These are phyloP conservation scores for Sclerodermus sp. DNA, from an alignment of 2,888 invertebrate species.

Conservation along the genomic window DNA sequence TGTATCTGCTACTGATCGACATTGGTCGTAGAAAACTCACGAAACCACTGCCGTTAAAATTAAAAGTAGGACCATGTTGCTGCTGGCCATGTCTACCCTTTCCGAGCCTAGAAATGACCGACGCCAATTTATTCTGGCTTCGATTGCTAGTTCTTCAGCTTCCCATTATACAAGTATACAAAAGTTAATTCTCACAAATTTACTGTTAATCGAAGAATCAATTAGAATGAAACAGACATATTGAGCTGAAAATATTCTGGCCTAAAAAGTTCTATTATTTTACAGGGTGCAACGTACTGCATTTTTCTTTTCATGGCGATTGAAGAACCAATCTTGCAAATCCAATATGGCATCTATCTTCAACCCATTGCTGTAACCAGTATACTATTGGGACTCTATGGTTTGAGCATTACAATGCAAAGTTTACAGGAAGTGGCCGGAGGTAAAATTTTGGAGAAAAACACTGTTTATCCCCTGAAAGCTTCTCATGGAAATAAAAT, in stretches of 20 bases:
- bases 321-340: conserved; percentile 38
- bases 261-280: too few species aligned
- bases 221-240: too few species aligned
- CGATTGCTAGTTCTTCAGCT: conserved; percentile 69
- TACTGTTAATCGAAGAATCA: too few species aligned
- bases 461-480: conserved; percentile 11
- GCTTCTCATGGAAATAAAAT: conserved; percentile 15
- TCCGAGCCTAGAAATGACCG: conserved; percentile 46
- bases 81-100: conserved; percentile 71
- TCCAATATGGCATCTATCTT: conserved; percentile 59
- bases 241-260: too few species aligned
- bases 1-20: conserved; percentile 69
- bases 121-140: conserved; percentile 50
- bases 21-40: conserved; percentile 54
- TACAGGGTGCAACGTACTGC: conserved; percentile 42
- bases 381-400: conserved; percentile 71
- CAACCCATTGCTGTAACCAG: conserved; percentile 69
- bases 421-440: conserved; percentile 58
- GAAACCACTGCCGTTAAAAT: conserved; percentile 63
- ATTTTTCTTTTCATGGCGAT: conserved; percentile 41
- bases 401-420: conserved; percentile 67
- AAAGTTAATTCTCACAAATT: too few species aligned
- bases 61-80: conserved; percentile 71
- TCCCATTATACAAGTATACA: conserved; percentile 69
- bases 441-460: conserved; percentile 35